Percentiles rank a stretch among this genome's conserved stretches.
These are phyloP conservation scores for Heterotilapia buettikoferi DNA, from an alignment of 2,113 vertebrate species.

Conservation along the genomic window DNA sequence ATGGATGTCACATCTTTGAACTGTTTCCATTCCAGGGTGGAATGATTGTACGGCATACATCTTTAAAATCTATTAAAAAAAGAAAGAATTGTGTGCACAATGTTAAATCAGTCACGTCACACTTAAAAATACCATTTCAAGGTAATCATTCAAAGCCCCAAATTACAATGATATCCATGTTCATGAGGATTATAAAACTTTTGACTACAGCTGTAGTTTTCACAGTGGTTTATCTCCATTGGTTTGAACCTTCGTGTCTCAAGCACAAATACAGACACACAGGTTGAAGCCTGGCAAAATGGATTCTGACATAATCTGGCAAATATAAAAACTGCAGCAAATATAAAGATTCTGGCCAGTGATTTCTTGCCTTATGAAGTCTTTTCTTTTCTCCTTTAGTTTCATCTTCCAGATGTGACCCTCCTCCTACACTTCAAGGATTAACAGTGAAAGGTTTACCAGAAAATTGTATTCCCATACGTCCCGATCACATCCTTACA, in stretches of 20 bases:
- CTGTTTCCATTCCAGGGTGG: no score
- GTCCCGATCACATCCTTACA: conserved; percentile 66
- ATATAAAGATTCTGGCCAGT: background rate
- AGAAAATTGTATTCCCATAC: conserved; percentile 48
- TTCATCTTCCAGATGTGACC: conserved; percentile 11
- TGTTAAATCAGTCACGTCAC: no score
- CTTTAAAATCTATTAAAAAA: no score
- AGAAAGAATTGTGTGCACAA: no score
- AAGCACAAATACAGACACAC: background rate
- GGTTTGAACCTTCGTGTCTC: background rate
- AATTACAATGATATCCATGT: no score
- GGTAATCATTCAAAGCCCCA: no score
- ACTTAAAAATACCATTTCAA: no score
- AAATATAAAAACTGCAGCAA: background rate
- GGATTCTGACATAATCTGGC: background rate
- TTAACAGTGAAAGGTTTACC: conserved; percentile 1
- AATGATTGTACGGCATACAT: no score
- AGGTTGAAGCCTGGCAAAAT: background rate
- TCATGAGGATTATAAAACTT: no score
- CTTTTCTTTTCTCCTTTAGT: background rate
- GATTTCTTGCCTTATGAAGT: background rate
- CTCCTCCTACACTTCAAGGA: background rate
- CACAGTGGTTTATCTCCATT: background rate
- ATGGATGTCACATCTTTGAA: no score
- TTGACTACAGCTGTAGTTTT: no score